Conservation (phyloP, 1,140 invertebrate genomes). For the Paramacrobiotus metropolitanus region DNA sequence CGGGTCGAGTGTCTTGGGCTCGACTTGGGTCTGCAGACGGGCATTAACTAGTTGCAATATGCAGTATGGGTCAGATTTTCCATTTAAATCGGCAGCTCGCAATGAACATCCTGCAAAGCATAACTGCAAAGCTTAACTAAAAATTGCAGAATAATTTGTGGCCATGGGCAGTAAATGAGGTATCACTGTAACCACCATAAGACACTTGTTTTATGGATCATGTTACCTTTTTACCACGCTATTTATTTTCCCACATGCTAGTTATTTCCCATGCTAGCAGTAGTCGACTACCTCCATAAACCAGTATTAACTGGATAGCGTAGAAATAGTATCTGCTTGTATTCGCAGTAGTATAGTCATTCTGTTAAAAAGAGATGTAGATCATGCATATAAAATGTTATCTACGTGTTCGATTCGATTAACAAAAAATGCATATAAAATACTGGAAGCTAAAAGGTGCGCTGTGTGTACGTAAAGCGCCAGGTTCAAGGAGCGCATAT, state of each 20-base stretch:
- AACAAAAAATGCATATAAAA: too few relatives aligned
- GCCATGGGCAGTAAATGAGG: background rate
- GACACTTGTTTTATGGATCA: background rate
- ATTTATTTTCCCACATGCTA: background rate
- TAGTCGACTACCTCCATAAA: too few relatives aligned
- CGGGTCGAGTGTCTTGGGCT: slow-evolving; percentile 86
- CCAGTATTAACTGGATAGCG: too few relatives aligned
- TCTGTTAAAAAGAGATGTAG: too few relatives aligned
- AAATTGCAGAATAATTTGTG: background rate
- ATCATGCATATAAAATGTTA: too few relatives aligned
- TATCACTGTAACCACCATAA: background rate
- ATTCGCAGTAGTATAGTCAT: too few relatives aligned
- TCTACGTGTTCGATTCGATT: too few relatives aligned
- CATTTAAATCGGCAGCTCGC: slow-evolving; percentile 43
- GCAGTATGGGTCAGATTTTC: slow-evolving; percentile 37
- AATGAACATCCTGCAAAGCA: slow-evolving; percentile 20
- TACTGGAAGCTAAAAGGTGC: too few relatives aligned
- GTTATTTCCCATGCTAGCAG: background rate
- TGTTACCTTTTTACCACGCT: background rate
- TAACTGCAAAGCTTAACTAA: slow-evolving; percentile 19
- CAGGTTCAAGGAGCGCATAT: too few relatives aligned
- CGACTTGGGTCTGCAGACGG: slow-evolving; percentile 84
- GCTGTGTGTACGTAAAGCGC: too few relatives aligned
- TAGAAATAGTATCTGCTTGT: too few relatives aligned
- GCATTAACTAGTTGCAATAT: slow-evolving; percentile 83